Conservation (phyloP, 2,797 vertebrate species). For the Mus spretus region DNA sequence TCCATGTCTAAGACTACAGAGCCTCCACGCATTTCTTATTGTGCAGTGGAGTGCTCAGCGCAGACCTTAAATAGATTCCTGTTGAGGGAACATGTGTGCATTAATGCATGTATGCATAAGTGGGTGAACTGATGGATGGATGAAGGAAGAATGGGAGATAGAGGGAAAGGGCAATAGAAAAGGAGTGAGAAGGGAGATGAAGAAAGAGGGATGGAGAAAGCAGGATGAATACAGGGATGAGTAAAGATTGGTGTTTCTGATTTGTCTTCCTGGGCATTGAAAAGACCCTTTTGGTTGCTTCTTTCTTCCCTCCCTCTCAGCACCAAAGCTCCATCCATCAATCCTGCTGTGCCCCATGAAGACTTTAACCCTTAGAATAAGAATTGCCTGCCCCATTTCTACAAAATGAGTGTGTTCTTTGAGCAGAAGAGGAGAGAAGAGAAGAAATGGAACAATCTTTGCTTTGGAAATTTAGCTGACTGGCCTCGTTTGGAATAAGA, state of each 20-base stretch:
- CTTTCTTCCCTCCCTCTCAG: neutral
- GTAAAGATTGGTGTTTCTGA: neutral
- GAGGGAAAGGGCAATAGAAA: neutral
- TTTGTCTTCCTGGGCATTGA: neutral
- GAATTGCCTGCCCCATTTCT: neutral
- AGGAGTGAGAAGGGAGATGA: neutral
- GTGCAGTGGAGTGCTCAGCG: too few species aligned
- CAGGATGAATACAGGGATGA: neutral
- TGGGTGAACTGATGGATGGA: neutral
- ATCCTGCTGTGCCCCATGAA: neutral
- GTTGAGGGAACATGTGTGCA: neutral
- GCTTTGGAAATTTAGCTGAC: slow-evolving; percentile 71
- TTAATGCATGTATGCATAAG: neutral
- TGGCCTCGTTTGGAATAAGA: slow-evolving; percentile 80
- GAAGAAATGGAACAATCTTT: slow-evolving; percentile 69
- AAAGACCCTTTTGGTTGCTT: neutral
- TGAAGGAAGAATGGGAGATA: neutral
- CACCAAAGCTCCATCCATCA: neutral
- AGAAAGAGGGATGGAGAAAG: too few species aligned
- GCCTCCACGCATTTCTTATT: neutral
- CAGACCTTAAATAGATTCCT: neutral
- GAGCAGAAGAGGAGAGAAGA: slow-evolving; percentile 63
- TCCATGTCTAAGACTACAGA: too few species aligned
- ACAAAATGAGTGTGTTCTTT: slow-evolving; percentile 50
- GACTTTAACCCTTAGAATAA: slow-evolving; percentile 39